These are phyloP conservation scores for Xenopus petersii DNA, from an alignment of 2,797 vertebrate species.

Conservation along the genomic window DNA sequence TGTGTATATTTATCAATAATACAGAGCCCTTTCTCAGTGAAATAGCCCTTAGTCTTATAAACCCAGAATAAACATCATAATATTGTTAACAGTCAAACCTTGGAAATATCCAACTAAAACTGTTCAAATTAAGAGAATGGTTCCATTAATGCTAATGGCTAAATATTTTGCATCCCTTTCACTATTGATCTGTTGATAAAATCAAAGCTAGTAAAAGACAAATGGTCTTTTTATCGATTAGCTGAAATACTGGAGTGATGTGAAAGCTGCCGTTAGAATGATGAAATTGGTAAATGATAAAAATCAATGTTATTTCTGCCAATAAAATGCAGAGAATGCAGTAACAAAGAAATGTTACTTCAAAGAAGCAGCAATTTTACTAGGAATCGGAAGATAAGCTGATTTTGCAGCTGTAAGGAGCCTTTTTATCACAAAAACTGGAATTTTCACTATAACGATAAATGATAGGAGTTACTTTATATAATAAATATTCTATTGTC, in stretches of 20 bases:
- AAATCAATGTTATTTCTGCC: conserved; percentile 18
- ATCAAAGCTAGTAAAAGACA: conserved; percentile 37
- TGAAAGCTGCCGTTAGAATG: conserved; percentile 28
- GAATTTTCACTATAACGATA: too few species aligned
- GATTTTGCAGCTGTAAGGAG: too few species aligned
- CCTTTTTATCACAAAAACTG: too few species aligned
- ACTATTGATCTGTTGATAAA: conserved; percentile 31
- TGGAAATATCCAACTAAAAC: conserved; percentile 14
- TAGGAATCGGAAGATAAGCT: too few species aligned
- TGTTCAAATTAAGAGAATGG: background rate
- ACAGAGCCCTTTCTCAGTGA: too few species aligned
- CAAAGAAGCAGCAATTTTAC: too few species aligned
- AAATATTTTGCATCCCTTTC: conserved; percentile 15
- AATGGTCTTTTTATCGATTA: conserved; percentile 37
- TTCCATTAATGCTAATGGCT: conserved; percentile 29
- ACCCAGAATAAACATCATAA: too few species aligned
- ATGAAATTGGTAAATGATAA: conserved; percentile 26
- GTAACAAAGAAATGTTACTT: too few species aligned
- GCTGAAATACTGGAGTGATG: conserved; percentile 26
- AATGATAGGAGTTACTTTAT: too few species aligned
- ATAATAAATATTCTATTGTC: too few species aligned
- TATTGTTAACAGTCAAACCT: background rate
- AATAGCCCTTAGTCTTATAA: too few species aligned
- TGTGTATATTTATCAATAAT: too few species aligned
- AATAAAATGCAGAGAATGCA: conserved; percentile 4